These are phyloP conservation scores for Mercenaria mercenaria DNA, from an alignment of 1,140 invertebrate genomes.

Conservation along the genomic window DNA sequence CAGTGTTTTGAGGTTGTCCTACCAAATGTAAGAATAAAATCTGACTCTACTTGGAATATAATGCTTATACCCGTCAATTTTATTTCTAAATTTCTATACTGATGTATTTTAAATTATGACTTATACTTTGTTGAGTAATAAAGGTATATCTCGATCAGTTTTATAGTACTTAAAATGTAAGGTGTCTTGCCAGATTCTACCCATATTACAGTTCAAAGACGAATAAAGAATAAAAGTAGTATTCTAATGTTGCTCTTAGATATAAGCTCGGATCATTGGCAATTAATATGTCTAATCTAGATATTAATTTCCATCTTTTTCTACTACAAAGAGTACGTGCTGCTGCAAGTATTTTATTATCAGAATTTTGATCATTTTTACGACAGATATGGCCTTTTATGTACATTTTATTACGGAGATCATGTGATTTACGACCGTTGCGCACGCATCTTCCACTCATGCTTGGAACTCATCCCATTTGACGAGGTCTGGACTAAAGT, in stretches of 20 bases:
- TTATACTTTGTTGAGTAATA: no score
- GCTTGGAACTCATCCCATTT: slow-evolving; percentile 12
- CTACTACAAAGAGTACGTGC: slow-evolving; percentile 23
- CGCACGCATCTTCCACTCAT: slow-evolving; percentile 26
- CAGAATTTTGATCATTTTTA: slow-evolving; percentile 61
- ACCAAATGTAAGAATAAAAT: no score
- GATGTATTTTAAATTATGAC: no score
- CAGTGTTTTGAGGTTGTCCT: no score
- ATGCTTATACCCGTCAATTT: no score
- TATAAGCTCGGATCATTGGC: background rate
- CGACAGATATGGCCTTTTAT: slow-evolving; percentile 56
- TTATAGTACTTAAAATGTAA: no score
- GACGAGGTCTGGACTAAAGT: background rate
- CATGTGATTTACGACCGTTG: slow-evolving; percentile 44
- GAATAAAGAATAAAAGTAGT: background rate
- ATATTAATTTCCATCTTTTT: slow-evolving; percentile 44
- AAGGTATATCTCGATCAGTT: no score
- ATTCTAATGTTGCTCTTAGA: background rate
- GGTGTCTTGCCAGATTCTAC: no score
- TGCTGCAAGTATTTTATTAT: slow-evolving; percentile 48
- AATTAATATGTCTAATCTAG: slow-evolving; percentile 48
- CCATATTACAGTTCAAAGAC: no score
- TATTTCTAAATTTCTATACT: no score
- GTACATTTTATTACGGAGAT: slow-evolving; percentile 50
- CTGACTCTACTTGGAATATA: no score